phyloP scores from a whole-genome alignment of 1,140 invertebrate genomes.

The Acyrthosiphon pisum region DNA sequence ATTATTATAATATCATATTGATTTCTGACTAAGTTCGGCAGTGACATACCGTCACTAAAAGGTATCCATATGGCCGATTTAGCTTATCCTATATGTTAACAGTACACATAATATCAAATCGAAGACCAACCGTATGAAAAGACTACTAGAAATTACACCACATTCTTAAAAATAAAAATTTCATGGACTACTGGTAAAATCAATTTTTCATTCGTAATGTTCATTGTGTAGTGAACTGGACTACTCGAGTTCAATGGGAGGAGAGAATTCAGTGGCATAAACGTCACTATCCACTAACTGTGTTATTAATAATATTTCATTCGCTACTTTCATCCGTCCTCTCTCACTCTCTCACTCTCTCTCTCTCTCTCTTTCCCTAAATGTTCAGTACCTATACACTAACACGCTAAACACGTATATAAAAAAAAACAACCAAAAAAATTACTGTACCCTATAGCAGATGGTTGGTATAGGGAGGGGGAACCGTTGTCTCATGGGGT shows the following conservation, averaged over 20 bases:
- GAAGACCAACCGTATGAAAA: background rate
- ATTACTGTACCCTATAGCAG: background rate
- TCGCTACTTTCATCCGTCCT: background rate
- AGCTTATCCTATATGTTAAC: background rate
- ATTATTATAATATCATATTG: background rate
- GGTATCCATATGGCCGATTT: background rate
- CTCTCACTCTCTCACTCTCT: background rate
- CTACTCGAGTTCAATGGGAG: background rate
- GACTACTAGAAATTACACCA: background rate
- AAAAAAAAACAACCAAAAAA: background rate
- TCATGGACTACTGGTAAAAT: background rate
- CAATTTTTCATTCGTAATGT: constrained; percentile 2
- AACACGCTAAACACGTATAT: background rate
- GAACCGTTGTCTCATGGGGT: background rate
- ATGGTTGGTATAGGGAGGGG: background rate
- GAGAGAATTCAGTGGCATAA: background rate
- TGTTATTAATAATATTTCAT: constrained; percentile 12
- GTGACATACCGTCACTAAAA: background rate
- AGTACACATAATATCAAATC: background rate
- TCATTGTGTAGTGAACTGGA: constrained; percentile 10
- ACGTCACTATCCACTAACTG: background rate
- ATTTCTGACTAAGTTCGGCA: background rate
- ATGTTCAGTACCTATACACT: background rate
- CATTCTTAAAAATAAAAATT: background rate
- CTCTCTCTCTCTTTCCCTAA: background rate